phyloP scores from a whole-genome alignment of 2,888 invertebrate genomes.

The Charanyca ferruginea region DNA sequence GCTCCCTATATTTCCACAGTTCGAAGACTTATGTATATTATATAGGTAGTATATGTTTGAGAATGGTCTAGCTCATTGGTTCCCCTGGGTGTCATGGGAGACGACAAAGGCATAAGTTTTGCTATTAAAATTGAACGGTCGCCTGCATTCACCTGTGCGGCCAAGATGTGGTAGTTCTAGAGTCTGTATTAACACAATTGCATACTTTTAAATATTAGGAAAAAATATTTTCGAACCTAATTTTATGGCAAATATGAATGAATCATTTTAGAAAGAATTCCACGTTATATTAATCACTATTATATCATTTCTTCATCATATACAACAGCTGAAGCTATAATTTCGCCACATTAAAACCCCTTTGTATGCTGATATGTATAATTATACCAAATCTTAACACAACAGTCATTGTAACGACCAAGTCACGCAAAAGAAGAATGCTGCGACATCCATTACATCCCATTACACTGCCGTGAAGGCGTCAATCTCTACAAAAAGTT shows the following conservation, averaged over 20 bases:
- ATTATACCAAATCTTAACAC: constrained; percentile 59
- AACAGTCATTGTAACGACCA: constrained; percentile 34
- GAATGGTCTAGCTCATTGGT: constrained; percentile 28
- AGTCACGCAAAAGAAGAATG: constrained; percentile 59
- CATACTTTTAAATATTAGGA: not conserved
- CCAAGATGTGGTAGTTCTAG: constrained; percentile 9
- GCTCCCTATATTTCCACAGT: constrained; percentile 12
- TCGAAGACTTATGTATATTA: constrained; percentile 4
- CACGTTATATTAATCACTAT: too few relatives aligned
- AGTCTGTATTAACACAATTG: not conserved
- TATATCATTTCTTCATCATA: not conserved
- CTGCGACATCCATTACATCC: constrained; percentile 67
- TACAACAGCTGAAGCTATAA: not conserved
- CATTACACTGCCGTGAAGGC: constrained; percentile 70
- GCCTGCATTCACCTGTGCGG: constrained; percentile 47
- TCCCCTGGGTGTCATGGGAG: constrained; percentile 29
- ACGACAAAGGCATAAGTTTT: constrained; percentile 39
- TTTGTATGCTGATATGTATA: constrained; percentile 50
- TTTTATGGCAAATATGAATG: too few relatives aligned
- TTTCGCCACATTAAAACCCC: constrained; percentile 11
- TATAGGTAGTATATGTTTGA: constrained; percentile 7
- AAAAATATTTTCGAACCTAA: not conserved
- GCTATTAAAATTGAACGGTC: constrained; percentile 58
- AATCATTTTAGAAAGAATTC: too few relatives aligned
- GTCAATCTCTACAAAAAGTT: constrained; percentile 66